Evolutionary conservation across 2,888 invertebrate genomes (phyloP), one percentile per base, ranked within the genome.

Genomic region (Tiphia femorata): DNA sequence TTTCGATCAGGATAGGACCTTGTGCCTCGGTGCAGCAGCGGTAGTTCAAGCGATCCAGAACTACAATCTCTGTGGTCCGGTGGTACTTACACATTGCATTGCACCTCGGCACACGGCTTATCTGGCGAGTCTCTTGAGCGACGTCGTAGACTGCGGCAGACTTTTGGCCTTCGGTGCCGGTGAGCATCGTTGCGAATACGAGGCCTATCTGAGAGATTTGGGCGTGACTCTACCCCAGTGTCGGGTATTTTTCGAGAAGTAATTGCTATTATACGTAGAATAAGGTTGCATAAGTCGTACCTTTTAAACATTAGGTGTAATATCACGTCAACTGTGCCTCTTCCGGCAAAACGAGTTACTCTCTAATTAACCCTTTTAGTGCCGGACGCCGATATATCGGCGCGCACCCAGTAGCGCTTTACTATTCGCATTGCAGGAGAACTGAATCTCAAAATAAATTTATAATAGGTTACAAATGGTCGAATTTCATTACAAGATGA

Each of bases 51-150:
- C 92, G 0, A 85, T 93, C n/a, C 87, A 88, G 0, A 86, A 86
- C 7, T 85, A 88, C 62, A 86, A 89, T 42, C 82, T 94, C 1
- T 87, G 88, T 8, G 94, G 94, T 1, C 90, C 90, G 17, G 90
- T 94, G 0, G 88, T 93, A 0, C 91, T 93, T 74, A 93, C 93
- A 0, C 94, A 94, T 73, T 88, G 93, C 0, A 89, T 91, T 0
- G 93, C 93, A 0, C 93, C 93, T 0, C 87, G 93, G 5, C 91
- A 92, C 37, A 92, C 92, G 0, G 93, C 92, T 0, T 94, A 94
- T 76, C 82, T 94, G 37, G 93, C 92, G 0, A 89, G 90, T 1
- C 86, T 91, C 5, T 81, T 90, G 21, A 84, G 85, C 2, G 87
- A 87, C 17, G 87, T 90, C 23, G 86, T 87, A 54, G 86, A 87